Evolutionary conservation across 2,797 vertebrate species (phyloP).

Genomic region (Potorous gilbertii): DNA sequence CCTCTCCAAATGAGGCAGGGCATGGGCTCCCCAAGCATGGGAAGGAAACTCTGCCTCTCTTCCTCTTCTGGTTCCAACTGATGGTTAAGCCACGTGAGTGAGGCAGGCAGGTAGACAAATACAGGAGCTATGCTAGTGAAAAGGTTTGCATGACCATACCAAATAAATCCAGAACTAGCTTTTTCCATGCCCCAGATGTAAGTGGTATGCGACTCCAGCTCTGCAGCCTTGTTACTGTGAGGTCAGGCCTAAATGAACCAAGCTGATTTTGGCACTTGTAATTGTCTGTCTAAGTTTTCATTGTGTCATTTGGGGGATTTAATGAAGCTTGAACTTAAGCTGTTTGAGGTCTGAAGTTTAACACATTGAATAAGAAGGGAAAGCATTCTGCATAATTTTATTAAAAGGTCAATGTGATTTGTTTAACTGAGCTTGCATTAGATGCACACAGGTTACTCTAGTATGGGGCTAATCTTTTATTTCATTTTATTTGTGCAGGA

Average conservation of each 20-base stretch:
- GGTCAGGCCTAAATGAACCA: neutral
- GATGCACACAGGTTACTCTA: slow-evolving; percentile 62
- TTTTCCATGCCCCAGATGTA: neutral
- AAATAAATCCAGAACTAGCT: neutral
- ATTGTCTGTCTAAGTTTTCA: slow-evolving; percentile 5
- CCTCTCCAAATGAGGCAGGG: neutral
- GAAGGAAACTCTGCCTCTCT: neutral
- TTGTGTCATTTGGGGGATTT: slow-evolving; percentile 31
- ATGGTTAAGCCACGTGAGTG: neutral
- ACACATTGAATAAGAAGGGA: slow-evolving; percentile 63
- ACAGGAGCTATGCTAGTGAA: neutral
- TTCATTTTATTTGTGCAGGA: slow-evolving; percentile 59
- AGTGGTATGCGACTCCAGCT: neutral
- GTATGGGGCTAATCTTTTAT: slow-evolving; percentile 57
- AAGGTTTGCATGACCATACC: neutral
- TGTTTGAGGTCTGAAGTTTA: slow-evolving; percentile 64
- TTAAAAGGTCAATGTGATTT: slow-evolving; percentile 75
- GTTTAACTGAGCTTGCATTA: slow-evolving; percentile 75
- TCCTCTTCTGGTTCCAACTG: neutral
- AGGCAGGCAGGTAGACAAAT: neutral
- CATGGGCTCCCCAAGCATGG: neutral
- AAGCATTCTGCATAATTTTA: slow-evolving; percentile 57
- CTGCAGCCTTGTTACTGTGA: neutral
- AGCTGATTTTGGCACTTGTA: neutral
- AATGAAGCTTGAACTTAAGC: slow-evolving; percentile 62